Evolutionary conservation across 2,888 invertebrate genomes (phyloP).

Genomic region (Caenorhabditis sp.): DNA sequence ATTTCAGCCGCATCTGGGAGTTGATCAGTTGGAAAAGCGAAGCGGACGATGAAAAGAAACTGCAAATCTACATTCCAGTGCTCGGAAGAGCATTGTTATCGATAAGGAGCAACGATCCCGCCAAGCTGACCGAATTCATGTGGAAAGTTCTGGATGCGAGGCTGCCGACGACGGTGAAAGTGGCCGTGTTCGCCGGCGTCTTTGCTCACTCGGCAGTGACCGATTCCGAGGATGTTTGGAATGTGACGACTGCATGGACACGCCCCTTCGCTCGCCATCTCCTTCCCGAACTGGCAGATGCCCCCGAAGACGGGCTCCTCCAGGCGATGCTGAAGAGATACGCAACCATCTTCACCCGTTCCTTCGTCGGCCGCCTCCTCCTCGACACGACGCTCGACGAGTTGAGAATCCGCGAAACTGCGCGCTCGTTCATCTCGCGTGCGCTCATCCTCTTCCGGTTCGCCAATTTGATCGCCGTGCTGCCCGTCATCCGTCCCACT

Average conservation of each 20-base stretch:
- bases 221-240: not conserved
- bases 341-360: slow-evolving; percentile 15
- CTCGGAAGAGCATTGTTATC: not conserved
- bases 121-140: not conserved
- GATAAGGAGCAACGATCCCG: not conserved
- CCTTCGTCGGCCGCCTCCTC: slow-evolving; percentile 18
- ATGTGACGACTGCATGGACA: not conserved
- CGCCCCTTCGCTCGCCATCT: not conserved
- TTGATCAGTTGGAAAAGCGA: slow-evolving; percentile 6
- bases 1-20: slow-evolving; percentile 44
- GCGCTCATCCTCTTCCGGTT: slow-evolving; percentile 11
- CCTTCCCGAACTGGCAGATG: not conserved
- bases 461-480: not conserved
- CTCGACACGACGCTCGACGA: slow-evolving; percentile 16
- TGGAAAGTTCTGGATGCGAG: not conserved
- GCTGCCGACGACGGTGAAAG: not conserved
- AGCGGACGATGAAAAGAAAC: slow-evolving; percentile 3
- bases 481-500: slow-evolving; percentile 10
- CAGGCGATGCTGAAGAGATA: not conserved
- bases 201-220: not conserved
- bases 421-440: not conserved
- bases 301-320: not conserved
- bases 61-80: slow-evolving; percentile 24
- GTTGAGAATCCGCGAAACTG: slow-evolving; percentile 6
- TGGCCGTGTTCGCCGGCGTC: not conserved